These are phyloP conservation scores for Euschistus heros DNA, from an alignment of 1,140 invertebrate species.

Conservation along the genomic window DNA sequence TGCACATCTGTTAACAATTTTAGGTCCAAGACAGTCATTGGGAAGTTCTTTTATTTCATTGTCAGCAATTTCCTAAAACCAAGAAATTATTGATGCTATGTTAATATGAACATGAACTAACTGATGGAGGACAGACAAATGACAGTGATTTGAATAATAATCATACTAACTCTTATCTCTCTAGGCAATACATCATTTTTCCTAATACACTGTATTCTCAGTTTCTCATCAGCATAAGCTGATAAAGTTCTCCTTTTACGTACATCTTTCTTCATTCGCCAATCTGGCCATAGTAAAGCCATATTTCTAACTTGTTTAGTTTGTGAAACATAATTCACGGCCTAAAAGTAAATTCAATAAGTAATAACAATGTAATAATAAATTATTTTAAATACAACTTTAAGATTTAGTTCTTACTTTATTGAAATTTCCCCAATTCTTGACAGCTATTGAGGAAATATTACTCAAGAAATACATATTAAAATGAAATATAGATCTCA, in stretches of 20 bases:
- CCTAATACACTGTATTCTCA: slow-evolving; percentile 62
- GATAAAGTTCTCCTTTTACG: slow-evolving; percentile 60
- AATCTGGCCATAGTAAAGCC: slow-evolving; percentile 47
- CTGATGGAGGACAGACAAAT: background rate
- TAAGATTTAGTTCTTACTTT: no score
- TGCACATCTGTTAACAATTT: slow-evolving; percentile 60
- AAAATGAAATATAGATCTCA: no score
- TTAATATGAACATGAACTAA: background rate
- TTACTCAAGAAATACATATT: no score
- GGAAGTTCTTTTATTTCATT: slow-evolving; percentile 65
- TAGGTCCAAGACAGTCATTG: slow-evolving; percentile 51
- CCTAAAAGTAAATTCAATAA: no score
- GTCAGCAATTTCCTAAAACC: slow-evolving; percentile 49
- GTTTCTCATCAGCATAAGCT: slow-evolving; percentile 56
- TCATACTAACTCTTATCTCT: slow-evolving; percentile 52
- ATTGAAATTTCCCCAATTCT: no score
- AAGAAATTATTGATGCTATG: slow-evolving; percentile 15
- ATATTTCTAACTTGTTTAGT: slow-evolving; percentile 3
- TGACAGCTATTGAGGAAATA: no score
- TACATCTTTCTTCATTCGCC: slow-evolving; percentile 69
- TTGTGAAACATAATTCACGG: background rate
- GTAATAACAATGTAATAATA: no score
- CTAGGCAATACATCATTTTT: slow-evolving; percentile 70
- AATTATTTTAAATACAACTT: no score
- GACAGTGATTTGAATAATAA: background rate